phyloP scores from a whole-genome alignment of 2,113 vertebrate genomes.

The Oreocharis arfaki region DNA sequence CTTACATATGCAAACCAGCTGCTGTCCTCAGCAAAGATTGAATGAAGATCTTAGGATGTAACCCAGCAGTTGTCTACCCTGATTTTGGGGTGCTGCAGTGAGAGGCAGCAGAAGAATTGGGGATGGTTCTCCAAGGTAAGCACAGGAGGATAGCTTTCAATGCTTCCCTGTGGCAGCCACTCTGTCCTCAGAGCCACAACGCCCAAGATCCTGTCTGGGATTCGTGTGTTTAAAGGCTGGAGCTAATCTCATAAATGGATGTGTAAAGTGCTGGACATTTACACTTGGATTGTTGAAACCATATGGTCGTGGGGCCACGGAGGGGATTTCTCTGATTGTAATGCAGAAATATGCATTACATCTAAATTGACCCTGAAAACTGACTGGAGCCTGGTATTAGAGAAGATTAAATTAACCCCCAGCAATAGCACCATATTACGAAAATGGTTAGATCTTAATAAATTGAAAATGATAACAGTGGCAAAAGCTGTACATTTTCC shows the following conservation, averaged over 20 bases:
- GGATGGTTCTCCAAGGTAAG: not conserved
- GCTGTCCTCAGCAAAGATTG: not conserved
- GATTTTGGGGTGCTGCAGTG: not conserved
- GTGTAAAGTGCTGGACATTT: conserved; percentile 18
- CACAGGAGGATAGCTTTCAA: not conserved
- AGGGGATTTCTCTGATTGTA: conserved; percentile 22
- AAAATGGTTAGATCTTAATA: conserved; percentile 67
- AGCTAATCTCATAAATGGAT: conserved; percentile 31
- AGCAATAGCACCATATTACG: conserved; percentile 58
- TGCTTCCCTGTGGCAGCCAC: not conserved
- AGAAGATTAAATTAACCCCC: conserved; percentile 70
- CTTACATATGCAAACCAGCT: not conserved
- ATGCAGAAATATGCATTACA: conserved; percentile 33
- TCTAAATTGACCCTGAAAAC: conserved; percentile 56
- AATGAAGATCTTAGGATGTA: not conserved
- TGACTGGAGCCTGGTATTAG: conserved; percentile 50
- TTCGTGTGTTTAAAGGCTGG: conserved; percentile 10
- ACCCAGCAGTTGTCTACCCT: not conserved
- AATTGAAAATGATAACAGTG: conserved; percentile 63
- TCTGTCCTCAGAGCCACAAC: not conserved
- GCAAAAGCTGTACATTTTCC: conserved; percentile 53
- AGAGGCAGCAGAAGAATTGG: not conserved
- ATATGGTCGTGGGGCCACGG: conserved; percentile 37
- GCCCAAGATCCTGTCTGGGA: not conserved
- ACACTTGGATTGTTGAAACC: conserved; percentile 25